Conservation (phyloP, 2,797 vertebrate genomes). For the Coracias cyanogaster region DNA sequence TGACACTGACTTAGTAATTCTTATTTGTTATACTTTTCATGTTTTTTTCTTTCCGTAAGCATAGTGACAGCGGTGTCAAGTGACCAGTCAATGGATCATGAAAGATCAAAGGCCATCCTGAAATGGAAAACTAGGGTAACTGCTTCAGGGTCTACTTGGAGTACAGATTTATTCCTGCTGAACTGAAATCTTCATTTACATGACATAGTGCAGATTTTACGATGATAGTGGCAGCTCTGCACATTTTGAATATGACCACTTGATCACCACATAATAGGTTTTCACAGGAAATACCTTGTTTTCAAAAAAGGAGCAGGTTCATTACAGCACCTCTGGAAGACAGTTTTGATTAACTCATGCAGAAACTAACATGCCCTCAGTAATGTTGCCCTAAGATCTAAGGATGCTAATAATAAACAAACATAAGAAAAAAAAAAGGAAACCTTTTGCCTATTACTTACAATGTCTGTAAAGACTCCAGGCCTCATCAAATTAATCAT, state of each 20-base stretch:
- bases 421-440: not conserved
- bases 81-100: not conserved
- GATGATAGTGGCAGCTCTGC: not conserved
- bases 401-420: not conserved
- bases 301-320: not conserved
- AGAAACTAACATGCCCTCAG: not conserved
- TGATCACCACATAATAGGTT: not conserved
- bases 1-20: not conserved
- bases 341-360: not conserved
- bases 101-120: not conserved
- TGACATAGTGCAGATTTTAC: not conserved
- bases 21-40: not conserved
- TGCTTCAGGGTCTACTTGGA: not conserved
- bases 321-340: not conserved
- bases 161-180: not conserved
- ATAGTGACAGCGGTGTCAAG: not conserved
- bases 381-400: not conserved
- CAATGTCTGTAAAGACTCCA: conserved; percentile 90
- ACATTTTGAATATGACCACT: not conserved
- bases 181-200: not conserved
- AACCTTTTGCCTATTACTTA: conserved; percentile 77
- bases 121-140: not conserved
- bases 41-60: not conserved
- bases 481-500: conserved; percentile 95
- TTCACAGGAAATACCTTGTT: not conserved